Conservation (phyloP, 2,888 invertebrate species). For the Napeogenes inachia region DNA sequence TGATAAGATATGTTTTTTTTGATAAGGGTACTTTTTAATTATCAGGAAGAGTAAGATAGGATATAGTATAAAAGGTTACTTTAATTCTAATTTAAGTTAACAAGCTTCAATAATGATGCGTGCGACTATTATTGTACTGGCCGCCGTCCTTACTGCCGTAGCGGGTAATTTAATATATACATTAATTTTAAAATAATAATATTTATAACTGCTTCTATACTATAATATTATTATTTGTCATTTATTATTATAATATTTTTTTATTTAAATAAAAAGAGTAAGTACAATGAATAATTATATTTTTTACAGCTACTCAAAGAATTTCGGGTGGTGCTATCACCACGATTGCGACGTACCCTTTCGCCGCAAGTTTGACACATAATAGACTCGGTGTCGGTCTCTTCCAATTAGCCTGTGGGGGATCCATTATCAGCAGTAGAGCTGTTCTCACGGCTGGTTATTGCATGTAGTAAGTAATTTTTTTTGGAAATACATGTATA, state of each 20-base stretch:
- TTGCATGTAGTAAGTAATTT: slow-evolving; percentile 7
- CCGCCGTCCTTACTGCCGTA: background rate
- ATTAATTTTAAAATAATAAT: too few species aligned
- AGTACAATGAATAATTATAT: background rate
- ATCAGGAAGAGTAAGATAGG: slow-evolving; percentile 1
- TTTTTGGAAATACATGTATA: too few species aligned
- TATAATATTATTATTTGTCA: too few species aligned
- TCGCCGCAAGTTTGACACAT: background rate
- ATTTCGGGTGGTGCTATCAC: background rate
- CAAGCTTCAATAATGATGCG: background rate
- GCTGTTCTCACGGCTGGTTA: slow-evolving; percentile 15
- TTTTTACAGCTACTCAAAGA: background rate
- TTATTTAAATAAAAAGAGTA: too few species aligned
- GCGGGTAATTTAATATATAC: background rate
- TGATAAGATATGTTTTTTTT: background rate
- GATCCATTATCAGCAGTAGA: background rate
- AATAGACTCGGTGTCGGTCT: background rate
- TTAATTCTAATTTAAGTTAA: background rate
- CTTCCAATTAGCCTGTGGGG: background rate
- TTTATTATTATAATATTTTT: too few species aligned
- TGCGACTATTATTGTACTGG: background rate
- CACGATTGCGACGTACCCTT: background rate
- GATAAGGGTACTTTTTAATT: slow-evolving; percentile 7
- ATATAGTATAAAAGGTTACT: slow-evolving; percentile 2
- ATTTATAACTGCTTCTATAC: too few species aligned